phyloP scores from a whole-genome alignment of 2,113 vertebrate genomes.

The Rhombomys opimus region DNA sequence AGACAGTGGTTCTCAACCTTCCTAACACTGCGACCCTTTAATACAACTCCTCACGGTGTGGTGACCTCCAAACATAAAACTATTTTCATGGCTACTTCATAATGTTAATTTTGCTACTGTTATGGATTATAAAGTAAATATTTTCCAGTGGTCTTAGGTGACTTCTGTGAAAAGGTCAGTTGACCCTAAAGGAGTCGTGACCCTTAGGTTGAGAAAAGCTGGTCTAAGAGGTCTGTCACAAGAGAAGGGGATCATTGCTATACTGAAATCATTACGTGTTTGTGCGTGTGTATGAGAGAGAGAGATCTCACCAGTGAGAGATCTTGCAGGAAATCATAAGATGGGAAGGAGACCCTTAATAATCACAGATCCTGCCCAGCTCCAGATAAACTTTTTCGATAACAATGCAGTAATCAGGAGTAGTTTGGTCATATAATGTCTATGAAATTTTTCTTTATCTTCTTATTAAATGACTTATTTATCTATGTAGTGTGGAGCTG shows the following conservation, averaged over 20 bases:
- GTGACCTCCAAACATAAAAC: not conserved
- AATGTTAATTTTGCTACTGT: too few species aligned
- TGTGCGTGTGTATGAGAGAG: not conserved
- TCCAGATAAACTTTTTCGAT: not conserved
- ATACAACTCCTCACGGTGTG: not conserved
- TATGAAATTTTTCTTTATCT: not conserved
- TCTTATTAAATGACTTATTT: not conserved
- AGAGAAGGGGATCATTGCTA: not conserved
- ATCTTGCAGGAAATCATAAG: not conserved
- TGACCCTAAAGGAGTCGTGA: not conserved
- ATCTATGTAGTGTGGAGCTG: not conserved
- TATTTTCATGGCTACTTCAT: too few species aligned
- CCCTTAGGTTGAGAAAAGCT: not conserved
- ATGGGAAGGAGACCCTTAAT: not conserved
- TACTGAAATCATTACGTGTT: not conserved
- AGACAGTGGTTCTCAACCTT: not conserved
- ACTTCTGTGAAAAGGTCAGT: not conserved
- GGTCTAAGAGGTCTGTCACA: not conserved
- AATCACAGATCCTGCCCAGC: not conserved
- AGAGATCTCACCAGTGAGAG: not conserved
- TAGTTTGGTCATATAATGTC: conserved; percentile 34
- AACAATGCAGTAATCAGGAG: not conserved
- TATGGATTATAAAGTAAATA: not conserved
- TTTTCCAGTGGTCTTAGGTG: not conserved
- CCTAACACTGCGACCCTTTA: not conserved